Base-by-base conservation (phyloP, 2,113 vertebrate species). In the Ellobius talpinus region DNA sequence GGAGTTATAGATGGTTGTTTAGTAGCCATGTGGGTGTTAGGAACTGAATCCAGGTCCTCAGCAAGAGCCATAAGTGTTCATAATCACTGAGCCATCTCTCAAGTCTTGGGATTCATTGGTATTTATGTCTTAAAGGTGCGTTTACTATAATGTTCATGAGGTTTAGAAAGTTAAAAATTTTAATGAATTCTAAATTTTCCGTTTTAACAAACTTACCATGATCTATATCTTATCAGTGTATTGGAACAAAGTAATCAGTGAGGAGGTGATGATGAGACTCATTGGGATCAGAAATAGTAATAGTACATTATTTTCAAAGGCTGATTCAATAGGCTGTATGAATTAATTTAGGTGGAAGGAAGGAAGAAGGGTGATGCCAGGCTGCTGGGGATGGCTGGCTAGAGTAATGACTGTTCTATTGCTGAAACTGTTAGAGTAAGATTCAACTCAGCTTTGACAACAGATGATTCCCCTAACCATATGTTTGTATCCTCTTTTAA, bases 291-390 rank as follows among this genome's bases (percentile, higher is more conserved):
- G 36, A 81, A 36, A 14, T 68, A 86, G 2, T 21, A 65, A 50
- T n/a, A 68, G 70, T 70, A 26, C n/a, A 19, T 36, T 42, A 10
- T 77, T 96, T 93, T 76, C 87, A 85, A 76, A 93, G 17, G 36
- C 79, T 89, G 47, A 74, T 9, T 91, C 65, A 74, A 14, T 6
- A n/a, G 26, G 36, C 45, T 63, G 36, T 61, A 14, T 31, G 74
- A 36, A 77, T 52, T 93, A 52, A 90, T 50, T 77, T 88, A 66
- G 23, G 87, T 39, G 45, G 39, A 61, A 90, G 7, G 39, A 61
- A 90, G 7, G 19, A 77, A 77, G 45, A 74, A 39, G 55, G 70
- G 36, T 70, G 50, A 70, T 31, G 5, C 11, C 33, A 78, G 45
- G 50, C 76, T 73, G 2, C 65, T 61, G 55, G 16, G 5, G 45